Conservation (phyloP, 92 coral and sea anemone species). For the Meandrina meandrites region DNA sequence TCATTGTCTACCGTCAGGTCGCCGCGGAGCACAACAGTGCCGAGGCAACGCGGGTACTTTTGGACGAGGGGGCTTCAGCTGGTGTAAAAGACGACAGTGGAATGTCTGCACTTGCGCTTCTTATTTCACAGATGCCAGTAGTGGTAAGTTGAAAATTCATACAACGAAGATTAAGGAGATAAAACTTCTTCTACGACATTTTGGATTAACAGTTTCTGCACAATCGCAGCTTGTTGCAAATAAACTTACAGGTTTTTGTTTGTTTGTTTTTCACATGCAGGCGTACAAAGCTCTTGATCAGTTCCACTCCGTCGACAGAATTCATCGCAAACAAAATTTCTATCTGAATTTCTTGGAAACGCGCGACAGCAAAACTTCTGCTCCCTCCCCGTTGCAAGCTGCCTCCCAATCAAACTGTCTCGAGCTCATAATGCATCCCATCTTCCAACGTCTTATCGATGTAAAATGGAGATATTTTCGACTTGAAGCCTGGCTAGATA, state of each 20-base stretch:
- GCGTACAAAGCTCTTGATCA: constrained; percentile 83
- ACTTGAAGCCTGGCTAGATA: constrained; percentile 69
- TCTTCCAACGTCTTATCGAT: constrained; percentile 75
- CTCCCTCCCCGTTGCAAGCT: constrained; percentile 77
- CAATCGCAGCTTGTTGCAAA: not conserved
- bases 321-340: constrained; percentile 73
- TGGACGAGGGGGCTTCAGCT: constrained; percentile 83
- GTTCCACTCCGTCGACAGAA: constrained; percentile 77
- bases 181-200: too few relatives aligned
- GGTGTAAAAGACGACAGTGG: constrained; percentile 78
- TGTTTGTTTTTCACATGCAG: constrained; percentile 1
- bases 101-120: constrained; percentile 63
- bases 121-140: constrained; percentile 71
- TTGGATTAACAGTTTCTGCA: too few relatives aligned
- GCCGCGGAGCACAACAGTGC: constrained; percentile 80
- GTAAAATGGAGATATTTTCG: constrained; percentile 81
- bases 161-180: not conserved
- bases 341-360: constrained; percentile 77
- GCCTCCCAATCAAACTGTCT: constrained; percentile 68
- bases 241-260: not conserved
- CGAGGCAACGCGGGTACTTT: constrained; percentile 63
- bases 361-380: constrained; percentile 39
- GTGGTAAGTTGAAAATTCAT: constrained; percentile 58
- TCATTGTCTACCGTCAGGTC: constrained; percentile 31
- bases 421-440: constrained; percentile 80